phyloP scores from a whole-genome alignment of 2,888 invertebrate genomes.

The Cheilosia urbana region DNA sequence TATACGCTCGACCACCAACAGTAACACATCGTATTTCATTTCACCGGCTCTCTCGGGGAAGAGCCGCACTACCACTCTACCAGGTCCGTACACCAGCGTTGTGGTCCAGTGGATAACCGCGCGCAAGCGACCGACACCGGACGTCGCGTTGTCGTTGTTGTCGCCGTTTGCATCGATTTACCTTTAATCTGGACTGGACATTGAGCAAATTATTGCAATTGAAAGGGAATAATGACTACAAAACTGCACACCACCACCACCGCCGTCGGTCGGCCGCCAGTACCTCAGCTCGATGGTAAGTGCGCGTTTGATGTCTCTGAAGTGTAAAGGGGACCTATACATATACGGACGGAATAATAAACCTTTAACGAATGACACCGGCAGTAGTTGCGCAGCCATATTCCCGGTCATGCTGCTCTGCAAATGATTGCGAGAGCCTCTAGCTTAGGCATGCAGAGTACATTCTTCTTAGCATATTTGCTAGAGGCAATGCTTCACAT shows the following conservation, averaged over 20 bases:
- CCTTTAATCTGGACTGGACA: constrained; percentile 75
- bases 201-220: constrained; percentile 76
- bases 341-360: constrained; percentile 60
- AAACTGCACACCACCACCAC: constrained; percentile 58
- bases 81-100: constrained; percentile 30
- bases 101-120: constrained; percentile 44
- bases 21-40: constrained; percentile 74
- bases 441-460: constrained; percentile 59
- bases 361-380: constrained; percentile 69
- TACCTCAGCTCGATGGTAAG: constrained; percentile 25
- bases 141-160: constrained; percentile 63
- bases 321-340: constrained; percentile 63
- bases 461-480: constrained; percentile 71
- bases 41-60: constrained; percentile 38
- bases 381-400: constrained; percentile 18
- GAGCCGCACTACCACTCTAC: constrained; percentile 5
- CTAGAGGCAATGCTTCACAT: constrained; percentile 62
- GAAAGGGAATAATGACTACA: constrained; percentile 74
- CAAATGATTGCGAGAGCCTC: constrained; percentile 27
- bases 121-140: constrained; percentile 55
- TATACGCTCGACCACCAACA: constrained; percentile 58
- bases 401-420: constrained; percentile 11
- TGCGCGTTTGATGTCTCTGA: constrained; percentile 31
- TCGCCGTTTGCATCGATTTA: constrained; percentile 75
- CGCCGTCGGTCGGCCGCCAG: not conserved